Evolutionary conservation across 2,888 invertebrate genomes (phyloP).

Genomic region (Euclidia mi): DNA sequence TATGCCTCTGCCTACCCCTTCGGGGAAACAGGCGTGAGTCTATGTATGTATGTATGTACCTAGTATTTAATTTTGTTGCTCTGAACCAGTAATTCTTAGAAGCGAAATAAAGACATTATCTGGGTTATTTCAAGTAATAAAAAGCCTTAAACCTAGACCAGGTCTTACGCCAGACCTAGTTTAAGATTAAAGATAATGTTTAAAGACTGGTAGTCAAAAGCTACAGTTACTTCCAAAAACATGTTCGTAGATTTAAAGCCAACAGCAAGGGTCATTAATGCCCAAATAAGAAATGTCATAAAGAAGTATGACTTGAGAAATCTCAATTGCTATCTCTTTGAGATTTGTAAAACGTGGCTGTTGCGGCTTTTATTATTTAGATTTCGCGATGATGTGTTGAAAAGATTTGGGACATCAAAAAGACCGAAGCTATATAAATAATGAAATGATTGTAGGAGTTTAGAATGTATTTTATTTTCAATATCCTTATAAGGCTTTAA

Average conservation of each 20-base stretch:
- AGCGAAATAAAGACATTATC: neutral
- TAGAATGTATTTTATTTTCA: conserved; percentile 35
- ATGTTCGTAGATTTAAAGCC: conserved; percentile 41
- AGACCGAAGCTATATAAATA: conserved; percentile 38
- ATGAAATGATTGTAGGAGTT: conserved; percentile 33
- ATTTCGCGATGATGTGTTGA: conserved; percentile 38
- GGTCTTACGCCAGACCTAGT: conserved; percentile 12
- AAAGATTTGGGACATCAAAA: conserved; percentile 38
- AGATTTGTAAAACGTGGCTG: conserved; percentile 38
- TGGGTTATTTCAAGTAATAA: neutral
- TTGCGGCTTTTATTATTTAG: conserved; percentile 41
- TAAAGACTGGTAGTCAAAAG: conserved; percentile 40
- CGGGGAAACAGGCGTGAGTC: no score
- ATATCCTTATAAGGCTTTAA: conserved; percentile 14
- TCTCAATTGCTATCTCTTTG: conserved; percentile 48
- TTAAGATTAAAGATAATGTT: conserved; percentile 24
- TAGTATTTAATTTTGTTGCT: no score
- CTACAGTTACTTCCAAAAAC: conserved; percentile 34
- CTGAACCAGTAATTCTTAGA: no score
- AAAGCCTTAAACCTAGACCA: conserved; percentile 5
- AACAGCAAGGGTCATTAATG: conserved; percentile 33
- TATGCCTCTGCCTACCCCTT: no score
- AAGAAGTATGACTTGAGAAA: conserved; percentile 38
- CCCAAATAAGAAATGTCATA: conserved; percentile 43
- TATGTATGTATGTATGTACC: no score